These are phyloP conservation scores for Marcusenius ussheri DNA, from an alignment of 2,113 vertebrate genomes.

Conservation along the genomic window DNA sequence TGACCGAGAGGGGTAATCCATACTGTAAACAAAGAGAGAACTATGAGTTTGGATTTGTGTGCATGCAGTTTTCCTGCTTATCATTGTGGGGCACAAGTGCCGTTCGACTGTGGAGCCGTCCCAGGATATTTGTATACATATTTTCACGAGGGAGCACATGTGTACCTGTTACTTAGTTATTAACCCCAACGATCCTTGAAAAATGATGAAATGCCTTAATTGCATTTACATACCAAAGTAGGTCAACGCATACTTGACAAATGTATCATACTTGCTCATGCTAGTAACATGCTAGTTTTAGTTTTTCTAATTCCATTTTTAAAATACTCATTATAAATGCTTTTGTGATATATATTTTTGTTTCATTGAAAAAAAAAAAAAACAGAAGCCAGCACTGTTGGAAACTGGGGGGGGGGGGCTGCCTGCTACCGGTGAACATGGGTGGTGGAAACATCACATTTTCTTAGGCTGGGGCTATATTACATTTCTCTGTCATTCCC, in stretches of 20 bases:
- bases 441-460: background rate
- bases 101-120: slow-evolving; percentile 1
- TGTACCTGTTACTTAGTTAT: slow-evolving; percentile 39
- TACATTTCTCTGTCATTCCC: background rate
- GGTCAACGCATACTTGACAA: slow-evolving; percentile 37
- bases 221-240: slow-evolving; percentile 63
- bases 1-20: slow-evolving; percentile 9
- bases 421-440: background rate
- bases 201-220: slow-evolving; percentile 62
- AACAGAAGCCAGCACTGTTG: background rate
- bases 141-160: slow-evolving; percentile 33
- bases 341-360: background rate
- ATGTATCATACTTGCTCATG: slow-evolving; percentile 22
- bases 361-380: background rate
- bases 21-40: slow-evolving; percentile 23
- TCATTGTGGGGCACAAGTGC: slow-evolving; percentile 38
- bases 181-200: slow-evolving; percentile 38
- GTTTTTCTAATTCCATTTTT: background rate
- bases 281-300: background rate
- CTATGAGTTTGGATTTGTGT: slow-evolving; percentile 32
- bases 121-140: slow-evolving; percentile 30
- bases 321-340: background rate
- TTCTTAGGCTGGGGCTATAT: background rate
- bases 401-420: background rate
- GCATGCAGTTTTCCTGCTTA: slow-evolving; percentile 45